Evolutionary conservation across 1,140 invertebrate genomes (phyloP).

Genomic region (Lithobius niger): DNA sequence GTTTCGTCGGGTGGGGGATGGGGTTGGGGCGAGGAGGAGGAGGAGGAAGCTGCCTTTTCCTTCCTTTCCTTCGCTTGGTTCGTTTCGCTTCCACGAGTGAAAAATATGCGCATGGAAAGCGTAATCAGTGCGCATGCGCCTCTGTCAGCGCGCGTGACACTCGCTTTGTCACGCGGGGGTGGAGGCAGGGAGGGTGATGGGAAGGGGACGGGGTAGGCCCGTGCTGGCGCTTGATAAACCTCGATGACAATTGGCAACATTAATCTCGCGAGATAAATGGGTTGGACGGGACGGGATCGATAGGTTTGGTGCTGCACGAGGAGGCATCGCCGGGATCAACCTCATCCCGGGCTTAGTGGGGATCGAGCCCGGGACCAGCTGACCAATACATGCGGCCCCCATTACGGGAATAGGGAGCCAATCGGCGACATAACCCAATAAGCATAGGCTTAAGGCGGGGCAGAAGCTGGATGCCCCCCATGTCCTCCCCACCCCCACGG

Average conservation of each 20-base stretch:
- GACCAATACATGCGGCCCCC: conserved; percentile 2
- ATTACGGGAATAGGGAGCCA: background rate
- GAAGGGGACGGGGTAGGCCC: background rate
- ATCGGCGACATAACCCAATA: background rate
- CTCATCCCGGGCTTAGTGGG: conserved; percentile 5
- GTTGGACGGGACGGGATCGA: background rate
- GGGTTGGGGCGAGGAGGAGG: too few relatives aligned
- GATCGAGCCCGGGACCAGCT: background rate
- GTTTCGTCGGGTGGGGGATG: too few relatives aligned
- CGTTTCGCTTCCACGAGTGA: background rate
- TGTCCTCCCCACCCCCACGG: too few relatives aligned
- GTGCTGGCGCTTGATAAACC: conserved; percentile 7
- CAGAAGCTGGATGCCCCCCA: too few relatives aligned
- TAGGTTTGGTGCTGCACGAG: background rate
- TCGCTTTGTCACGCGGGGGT: conserved; percentile 4
- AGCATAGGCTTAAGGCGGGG: background rate
- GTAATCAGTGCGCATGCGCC: background rate
- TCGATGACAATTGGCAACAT: conserved; percentile 10
- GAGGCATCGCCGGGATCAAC: conserved; percentile 1
- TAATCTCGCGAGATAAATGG: conserved; percentile 8
- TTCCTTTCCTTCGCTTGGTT: background rate
- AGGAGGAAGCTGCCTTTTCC: too few relatives aligned
- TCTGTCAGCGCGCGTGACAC: conserved; percentile 5
- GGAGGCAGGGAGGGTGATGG: too few relatives aligned
- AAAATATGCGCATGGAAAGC: background rate